These are phyloP conservation scores for Urocitellus parryii DNA, from an alignment of 2,113 vertebrate genomes.

Conservation along the genomic window DNA sequence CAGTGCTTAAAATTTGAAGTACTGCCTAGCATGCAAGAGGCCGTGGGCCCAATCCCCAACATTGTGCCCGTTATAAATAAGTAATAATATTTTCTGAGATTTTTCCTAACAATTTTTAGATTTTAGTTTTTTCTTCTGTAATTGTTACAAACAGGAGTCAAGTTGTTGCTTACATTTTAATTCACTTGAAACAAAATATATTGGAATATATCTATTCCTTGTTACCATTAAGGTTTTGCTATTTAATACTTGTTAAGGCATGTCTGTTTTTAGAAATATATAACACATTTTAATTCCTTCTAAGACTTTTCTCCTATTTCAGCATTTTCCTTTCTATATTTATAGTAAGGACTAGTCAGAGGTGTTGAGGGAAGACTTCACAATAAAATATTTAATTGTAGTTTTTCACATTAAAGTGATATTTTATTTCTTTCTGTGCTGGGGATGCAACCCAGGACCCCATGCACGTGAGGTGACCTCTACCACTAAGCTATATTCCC, in stretches of 20 bases:
- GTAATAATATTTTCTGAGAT: background rate
- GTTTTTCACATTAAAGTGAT: background rate
- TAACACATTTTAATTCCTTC: constrained; percentile 8
- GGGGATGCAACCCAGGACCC: background rate
- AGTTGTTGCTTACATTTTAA: background rate
- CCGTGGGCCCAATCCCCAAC: background rate
- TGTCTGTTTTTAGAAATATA: background rate
- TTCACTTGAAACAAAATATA: background rate
- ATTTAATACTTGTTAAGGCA: background rate
- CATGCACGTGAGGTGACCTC: background rate
- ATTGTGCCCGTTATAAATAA: background rate
- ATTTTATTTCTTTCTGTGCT: background rate
- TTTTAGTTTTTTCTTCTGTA: constrained; percentile 1
- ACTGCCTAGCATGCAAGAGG: background rate
- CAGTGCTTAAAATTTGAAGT: background rate
- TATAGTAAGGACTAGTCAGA: background rate
- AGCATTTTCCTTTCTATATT: background rate
- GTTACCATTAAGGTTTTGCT: constrained; percentile 17
- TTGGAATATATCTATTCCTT: background rate
- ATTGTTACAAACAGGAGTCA: background rate
- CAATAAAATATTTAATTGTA: constrained; percentile 22
- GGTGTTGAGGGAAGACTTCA: background rate
- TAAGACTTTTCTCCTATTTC: background rate
- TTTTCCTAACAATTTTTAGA: constrained; percentile 26
- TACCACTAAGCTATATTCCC: background rate